Evolutionary conservation across 2,113 vertebrate species (phyloP).

Genomic region (Chaetodon auriga): DNA sequence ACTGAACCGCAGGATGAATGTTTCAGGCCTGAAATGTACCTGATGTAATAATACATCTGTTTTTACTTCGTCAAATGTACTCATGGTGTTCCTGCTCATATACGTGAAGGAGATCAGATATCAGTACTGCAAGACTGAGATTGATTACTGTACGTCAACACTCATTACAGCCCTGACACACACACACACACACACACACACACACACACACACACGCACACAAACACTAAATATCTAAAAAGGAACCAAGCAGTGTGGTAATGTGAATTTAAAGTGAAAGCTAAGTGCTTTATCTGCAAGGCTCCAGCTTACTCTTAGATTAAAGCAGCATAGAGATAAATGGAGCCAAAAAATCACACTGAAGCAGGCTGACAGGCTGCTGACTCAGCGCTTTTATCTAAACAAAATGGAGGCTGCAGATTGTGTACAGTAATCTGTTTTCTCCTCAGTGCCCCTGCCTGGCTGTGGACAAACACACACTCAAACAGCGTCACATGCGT

Average conservation of each 20-base stretch:
- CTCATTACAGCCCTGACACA: not conserved
- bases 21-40: too few relatives aligned
- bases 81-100: not conserved
- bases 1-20: too few relatives aligned
- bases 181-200: slow-evolving; percentile 1
- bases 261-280: slow-evolving; percentile 44
- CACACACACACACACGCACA: slow-evolving; percentile 10
- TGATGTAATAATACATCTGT: too few relatives aligned
- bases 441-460: slow-evolving; percentile 16
- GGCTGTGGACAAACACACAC: slow-evolving; percentile 21
- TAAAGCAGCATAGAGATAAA: slow-evolving; percentile 52
- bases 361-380: slow-evolving; percentile 41
- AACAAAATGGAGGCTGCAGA: slow-evolving; percentile 28
- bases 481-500: slow-evolving; percentile 6
- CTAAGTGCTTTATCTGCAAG: slow-evolving; percentile 50
- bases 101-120: not conserved
- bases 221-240: slow-evolving; percentile 24
- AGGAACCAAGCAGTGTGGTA: not conserved
- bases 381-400: slow-evolving; percentile 48
- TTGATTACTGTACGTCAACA: not conserved
- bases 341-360: slow-evolving; percentile 7
- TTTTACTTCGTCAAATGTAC: too few relatives aligned
- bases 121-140: not conserved
- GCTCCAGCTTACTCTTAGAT: slow-evolving; percentile 43
- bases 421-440: slow-evolving; percentile 48